Percentiles rank a stretch among this genome's conserved stretches.
Evolutionary conservation across 2,113 vertebrate genomes (phyloP).

Genomic region (Butastur rufipennis): DNA sequence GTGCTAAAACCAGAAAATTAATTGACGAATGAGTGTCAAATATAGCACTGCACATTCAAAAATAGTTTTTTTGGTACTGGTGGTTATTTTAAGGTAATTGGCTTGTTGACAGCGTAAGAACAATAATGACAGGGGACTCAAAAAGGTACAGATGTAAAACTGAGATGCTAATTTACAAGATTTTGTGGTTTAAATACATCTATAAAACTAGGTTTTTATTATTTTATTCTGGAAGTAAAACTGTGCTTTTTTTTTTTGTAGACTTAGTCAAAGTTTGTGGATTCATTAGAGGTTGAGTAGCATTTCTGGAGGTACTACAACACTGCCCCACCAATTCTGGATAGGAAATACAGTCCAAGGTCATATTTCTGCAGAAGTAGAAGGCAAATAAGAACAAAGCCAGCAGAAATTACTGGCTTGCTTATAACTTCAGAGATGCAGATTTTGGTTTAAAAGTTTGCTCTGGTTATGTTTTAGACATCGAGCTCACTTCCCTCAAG

Average conservation of each 20-base stretch:
- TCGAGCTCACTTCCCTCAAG: not conserved
- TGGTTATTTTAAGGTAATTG: conserved; percentile 11
- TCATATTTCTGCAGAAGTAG: not conserved
- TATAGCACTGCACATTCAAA: not conserved
- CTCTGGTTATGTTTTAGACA: not conserved
- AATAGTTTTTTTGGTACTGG: not conserved
- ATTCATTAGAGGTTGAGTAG: not conserved
- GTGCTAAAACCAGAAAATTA: not conserved
- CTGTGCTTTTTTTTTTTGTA: not conserved
- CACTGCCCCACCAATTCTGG: not conserved
- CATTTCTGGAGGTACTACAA: not conserved
- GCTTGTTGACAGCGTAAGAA: not conserved
- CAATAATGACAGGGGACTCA: not conserved
- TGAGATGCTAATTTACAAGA: not conserved
- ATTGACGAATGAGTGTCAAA: not conserved
- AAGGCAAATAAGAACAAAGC: not conserved
- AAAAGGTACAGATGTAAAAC: not conserved
- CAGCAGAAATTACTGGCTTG: not conserved
- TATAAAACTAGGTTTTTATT: not conserved
- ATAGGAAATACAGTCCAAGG: not conserved
- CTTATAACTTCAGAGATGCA: not conserved
- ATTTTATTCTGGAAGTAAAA: not conserved
- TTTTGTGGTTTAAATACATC: not conserved
- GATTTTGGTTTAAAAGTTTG: not conserved
- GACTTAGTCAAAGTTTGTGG: not conserved